These are phyloP conservation scores for Emmelina monodactyla DNA, from an alignment of 2,888 invertebrate genomes.

Conservation along the genomic window DNA sequence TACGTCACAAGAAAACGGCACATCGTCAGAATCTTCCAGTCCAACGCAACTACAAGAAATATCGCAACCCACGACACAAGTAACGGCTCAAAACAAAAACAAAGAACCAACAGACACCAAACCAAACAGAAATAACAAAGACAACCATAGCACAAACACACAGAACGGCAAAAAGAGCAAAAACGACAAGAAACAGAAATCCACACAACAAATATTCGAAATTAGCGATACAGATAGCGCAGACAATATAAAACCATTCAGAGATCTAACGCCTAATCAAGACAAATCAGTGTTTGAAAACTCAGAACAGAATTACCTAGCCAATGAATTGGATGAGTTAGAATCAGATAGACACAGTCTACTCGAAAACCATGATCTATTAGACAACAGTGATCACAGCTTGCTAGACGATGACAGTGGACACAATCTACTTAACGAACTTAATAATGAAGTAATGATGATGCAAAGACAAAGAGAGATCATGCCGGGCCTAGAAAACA, in stretches of 20 bases:
- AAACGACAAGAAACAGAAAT: conserved; percentile 42
- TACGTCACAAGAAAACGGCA: conserved; percentile 62
- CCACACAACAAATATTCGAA: conserved; percentile 52
- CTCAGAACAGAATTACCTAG: conserved; percentile 33
- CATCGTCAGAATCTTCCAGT: conserved; percentile 56
- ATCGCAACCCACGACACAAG: conserved; percentile 18
- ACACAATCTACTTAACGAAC: conserved; percentile 45
- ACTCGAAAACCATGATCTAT: conserved; percentile 51
- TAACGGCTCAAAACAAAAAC: conserved; percentile 55
- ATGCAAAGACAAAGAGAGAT: conserved; percentile 52
- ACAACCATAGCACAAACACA: conserved; percentile 52
- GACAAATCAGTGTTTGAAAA: conserved; percentile 4
- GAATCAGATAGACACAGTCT: conserved; percentile 60
- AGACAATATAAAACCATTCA: conserved; percentile 17
- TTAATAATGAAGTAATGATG: conserved; percentile 41
- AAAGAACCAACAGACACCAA: conserved; percentile 54
- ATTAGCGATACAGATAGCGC: conserved; percentile 30
- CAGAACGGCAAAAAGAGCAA: conserved; percentile 46
- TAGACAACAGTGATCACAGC: conserved; percentile 55
- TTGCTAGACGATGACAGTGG: conserved; percentile 48
- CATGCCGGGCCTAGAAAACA: conserved; percentile 44
- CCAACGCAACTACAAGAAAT: conserved; percentile 30
- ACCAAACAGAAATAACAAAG: conserved; percentile 47
- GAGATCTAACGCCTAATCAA: conserved; percentile 17
- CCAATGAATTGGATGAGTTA: conserved; percentile 50